Conservation (phyloP, 23 tunicate genomes). For the Trididemnum nubilum region DNA sequence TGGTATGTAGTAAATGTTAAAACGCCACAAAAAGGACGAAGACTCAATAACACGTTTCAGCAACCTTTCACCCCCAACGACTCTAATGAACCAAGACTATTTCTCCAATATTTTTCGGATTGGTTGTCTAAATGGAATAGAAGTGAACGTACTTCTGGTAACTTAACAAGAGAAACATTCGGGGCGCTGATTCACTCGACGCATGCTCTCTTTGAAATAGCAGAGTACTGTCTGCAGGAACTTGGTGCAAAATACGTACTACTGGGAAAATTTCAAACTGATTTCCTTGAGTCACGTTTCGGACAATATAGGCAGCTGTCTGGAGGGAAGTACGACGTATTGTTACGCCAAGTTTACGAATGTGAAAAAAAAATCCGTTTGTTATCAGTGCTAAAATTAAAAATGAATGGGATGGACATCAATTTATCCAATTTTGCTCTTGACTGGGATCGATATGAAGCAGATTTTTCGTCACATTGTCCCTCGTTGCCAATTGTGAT, state of each 20-base stretch:
- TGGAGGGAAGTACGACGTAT: slow-evolving; percentile 28
- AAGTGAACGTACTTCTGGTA: not conserved
- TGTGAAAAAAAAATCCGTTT: slow-evolving; percentile 21
- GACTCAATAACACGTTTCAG: slow-evolving; percentile 18
- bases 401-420: not conserved
- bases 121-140: slow-evolving; percentile 8
- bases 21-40: slow-evolving; percentile 26
- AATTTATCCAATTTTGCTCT: not conserved
- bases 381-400: slow-evolving; percentile 1
- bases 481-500: not conserved
- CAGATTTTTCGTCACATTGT: no score
- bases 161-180: slow-evolving; percentile 14
- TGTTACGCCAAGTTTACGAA: slow-evolving; percentile 23
- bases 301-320: slow-evolving; percentile 27
- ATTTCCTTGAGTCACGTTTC: slow-evolving; percentile 25
- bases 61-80: not conserved
- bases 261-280: slow-evolving; percentile 31
- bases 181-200: slow-evolving; percentile 2
- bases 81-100: slow-evolving; percentile 14
- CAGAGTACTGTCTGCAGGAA: slow-evolving; percentile 17
- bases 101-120: slow-evolving; percentile 7
- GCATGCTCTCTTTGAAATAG: slow-evolving; percentile 25
- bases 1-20: slow-evolving; percentile 28
- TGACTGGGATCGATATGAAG: slow-evolving; percentile 10
- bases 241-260: slow-evolving; percentile 31